These are phyloP conservation scores for Bombyx huttoni DNA, from an alignment of 2,888 invertebrate species.

Conservation along the genomic window DNA sequence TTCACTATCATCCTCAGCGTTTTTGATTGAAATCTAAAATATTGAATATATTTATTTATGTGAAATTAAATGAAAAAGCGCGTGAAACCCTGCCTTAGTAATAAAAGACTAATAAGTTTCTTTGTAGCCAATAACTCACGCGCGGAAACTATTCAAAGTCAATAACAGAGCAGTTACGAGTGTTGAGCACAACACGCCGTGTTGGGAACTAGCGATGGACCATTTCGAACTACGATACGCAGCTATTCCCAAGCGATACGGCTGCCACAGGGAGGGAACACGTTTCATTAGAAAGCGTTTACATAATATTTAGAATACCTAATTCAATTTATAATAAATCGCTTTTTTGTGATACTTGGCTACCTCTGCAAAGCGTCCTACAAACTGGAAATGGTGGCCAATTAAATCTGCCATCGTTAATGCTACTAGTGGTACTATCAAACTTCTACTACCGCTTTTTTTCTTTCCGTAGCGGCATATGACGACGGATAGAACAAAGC, in stretches of 20 bases:
- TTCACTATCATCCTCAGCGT: too few species aligned
- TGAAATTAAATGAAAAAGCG: background rate
- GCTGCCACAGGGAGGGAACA: background rate
- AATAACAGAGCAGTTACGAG: conserved; percentile 8
- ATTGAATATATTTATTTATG: background rate
- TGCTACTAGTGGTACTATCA: too few species aligned
- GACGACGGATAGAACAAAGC: too few species aligned
- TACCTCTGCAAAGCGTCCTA: too few species aligned
- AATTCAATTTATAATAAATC: too few species aligned
- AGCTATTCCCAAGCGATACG: conserved; percentile 20
- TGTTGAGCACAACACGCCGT: conserved; percentile 7
- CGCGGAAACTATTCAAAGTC: conserved; percentile 4
- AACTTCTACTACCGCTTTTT: too few species aligned
- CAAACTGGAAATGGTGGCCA: too few species aligned
- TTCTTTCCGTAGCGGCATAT: too few species aligned
- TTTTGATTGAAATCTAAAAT: too few species aligned
- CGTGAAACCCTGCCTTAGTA: background rate
- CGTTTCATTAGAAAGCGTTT: background rate
- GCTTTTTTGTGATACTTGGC: too few species aligned
- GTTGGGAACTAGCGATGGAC: conserved; percentile 9
- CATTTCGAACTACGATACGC: conserved; percentile 19
- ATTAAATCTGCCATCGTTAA: too few species aligned
- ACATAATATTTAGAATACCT: too few species aligned
- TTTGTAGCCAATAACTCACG: background rate
- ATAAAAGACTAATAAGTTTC: background rate